Percentiles rank a stretch among this genome's conserved stretches.
These are phyloP conservation scores for Rhagologus leucostigma DNA, from an alignment of 2,113 vertebrate genomes.

Conservation along the genomic window DNA sequence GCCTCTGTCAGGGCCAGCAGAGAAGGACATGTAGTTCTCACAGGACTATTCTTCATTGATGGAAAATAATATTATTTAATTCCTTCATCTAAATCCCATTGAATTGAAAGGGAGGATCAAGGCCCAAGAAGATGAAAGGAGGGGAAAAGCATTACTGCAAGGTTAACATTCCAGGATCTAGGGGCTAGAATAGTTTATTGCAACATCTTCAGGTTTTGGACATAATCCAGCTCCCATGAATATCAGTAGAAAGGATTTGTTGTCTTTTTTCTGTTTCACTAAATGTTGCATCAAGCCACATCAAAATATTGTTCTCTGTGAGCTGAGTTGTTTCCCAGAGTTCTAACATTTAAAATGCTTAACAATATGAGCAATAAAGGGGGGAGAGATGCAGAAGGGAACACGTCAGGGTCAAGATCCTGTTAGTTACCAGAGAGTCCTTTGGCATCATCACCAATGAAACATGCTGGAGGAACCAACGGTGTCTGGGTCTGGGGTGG, in stretches of 20 bases:
- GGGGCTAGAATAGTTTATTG: constrained; percentile 15
- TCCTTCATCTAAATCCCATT: constrained; percentile 8
- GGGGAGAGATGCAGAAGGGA: not conserved
- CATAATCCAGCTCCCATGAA: not conserved
- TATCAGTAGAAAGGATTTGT: not conserved
- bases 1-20: constrained; percentile 32
- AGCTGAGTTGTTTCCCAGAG: not conserved
- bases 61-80: constrained; percentile 47
- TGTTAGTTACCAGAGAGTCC: not conserved
- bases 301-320: not conserved
- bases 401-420: not conserved
- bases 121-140: constrained; percentile 36
- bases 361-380: not conserved
- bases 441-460: not conserved
- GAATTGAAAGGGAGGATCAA: constrained; percentile 41
- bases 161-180: constrained; percentile 40
- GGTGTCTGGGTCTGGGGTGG: not conserved
- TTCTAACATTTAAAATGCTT: not conserved
- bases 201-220: constrained; percentile 22
- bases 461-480: not conserved
- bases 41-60: not conserved
- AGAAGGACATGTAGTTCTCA: constrained; percentile 57
- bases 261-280: not conserved
- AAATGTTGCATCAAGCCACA: not conserved
- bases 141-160: not conserved